phyloP scores from a whole-genome alignment of 2,797 vertebrate species.

The Chaunax sp. region DNA sequence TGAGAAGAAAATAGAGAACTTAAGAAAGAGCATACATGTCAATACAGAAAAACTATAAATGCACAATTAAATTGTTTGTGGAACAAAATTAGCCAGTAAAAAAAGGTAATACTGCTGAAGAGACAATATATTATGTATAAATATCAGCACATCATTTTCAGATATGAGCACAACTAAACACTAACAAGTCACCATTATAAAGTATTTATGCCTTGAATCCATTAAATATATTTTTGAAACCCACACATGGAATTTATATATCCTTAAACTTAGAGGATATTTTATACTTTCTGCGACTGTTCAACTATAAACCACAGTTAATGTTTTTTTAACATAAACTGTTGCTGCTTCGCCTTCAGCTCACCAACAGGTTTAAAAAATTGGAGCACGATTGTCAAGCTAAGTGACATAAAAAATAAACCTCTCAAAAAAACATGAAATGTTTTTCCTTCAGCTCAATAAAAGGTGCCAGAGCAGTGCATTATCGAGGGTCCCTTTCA shows the following conservation, averaged over 20 bases:
- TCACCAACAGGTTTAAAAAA: background rate
- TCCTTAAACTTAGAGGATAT: background rate
- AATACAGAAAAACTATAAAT: background rate
- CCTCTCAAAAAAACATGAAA: conserved; percentile 5
- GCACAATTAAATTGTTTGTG: background rate
- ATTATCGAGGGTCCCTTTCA: conserved; percentile 32
- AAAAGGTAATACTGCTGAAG: background rate
- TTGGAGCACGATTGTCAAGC: background rate
- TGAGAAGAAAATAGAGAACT: background rate
- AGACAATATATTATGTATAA: background rate
- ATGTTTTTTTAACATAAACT: background rate
- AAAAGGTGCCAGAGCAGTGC: background rate
- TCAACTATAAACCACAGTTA: background rate
- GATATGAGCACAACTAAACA: background rate
- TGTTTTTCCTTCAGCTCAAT: conserved; percentile 8
- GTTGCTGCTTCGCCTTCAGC: conserved; percentile 19
- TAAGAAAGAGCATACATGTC: background rate
- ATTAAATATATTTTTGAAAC: conserved; percentile 2
- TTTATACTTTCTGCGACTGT: background rate
- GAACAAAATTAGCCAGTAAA: background rate
- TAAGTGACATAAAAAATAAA: conserved; percentile 26
- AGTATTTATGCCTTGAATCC: background rate
- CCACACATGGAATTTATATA: background rate
- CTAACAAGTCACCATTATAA: no score
- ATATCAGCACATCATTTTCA: background rate